Evolutionary conservation across 2,888 invertebrate species (phyloP).

Genomic region (Hesperia comma): DNA sequence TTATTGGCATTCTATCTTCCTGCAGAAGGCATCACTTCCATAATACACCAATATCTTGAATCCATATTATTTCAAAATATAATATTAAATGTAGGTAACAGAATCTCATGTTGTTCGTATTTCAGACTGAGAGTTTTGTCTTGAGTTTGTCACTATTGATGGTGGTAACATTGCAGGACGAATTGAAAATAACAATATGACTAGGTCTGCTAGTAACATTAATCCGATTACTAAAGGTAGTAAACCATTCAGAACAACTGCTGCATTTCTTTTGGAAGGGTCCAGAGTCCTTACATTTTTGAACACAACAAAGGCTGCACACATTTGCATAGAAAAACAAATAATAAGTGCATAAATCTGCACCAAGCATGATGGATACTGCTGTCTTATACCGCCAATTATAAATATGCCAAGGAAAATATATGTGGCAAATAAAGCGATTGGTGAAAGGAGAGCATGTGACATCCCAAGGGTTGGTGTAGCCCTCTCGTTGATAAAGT

Average conservation of each 20-base stretch:
- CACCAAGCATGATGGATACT: slow-evolving; percentile 57
- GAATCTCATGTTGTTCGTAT: slow-evolving; percentile 1
- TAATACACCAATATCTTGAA: too few relatives aligned
- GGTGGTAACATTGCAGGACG: slow-evolving; percentile 45
- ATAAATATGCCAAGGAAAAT: slow-evolving; percentile 58
- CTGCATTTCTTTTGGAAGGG: slow-evolving; percentile 44
- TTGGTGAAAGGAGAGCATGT: slow-evolving; percentile 63
- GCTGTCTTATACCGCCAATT: slow-evolving; percentile 46
- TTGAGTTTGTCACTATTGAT: slow-evolving; percentile 36
- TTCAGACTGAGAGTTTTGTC: slow-evolving; percentile 25
- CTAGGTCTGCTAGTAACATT: slow-evolving; percentile 60
- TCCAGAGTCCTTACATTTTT: slow-evolving; percentile 47
- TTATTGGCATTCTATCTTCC: too few relatives aligned
- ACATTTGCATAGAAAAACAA: slow-evolving; percentile 55
- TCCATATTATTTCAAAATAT: too few relatives aligned
- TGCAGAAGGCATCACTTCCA: too few relatives aligned
- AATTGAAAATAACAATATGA: slow-evolving; percentile 55
- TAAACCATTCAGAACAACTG: slow-evolving; percentile 60
- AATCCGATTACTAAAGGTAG: slow-evolving; percentile 63
- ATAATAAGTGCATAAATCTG: slow-evolving; percentile 60
- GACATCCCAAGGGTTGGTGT: slow-evolving; percentile 54
- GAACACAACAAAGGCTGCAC: slow-evolving; percentile 56
- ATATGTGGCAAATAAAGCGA: slow-evolving; percentile 60
- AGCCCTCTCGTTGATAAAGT: slow-evolving; percentile 65
- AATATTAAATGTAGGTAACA: too few relatives aligned